Evolutionary conservation across 2,888 invertebrate genomes (phyloP).

Genomic region (Sinohyriopsis cumingii): DNA sequence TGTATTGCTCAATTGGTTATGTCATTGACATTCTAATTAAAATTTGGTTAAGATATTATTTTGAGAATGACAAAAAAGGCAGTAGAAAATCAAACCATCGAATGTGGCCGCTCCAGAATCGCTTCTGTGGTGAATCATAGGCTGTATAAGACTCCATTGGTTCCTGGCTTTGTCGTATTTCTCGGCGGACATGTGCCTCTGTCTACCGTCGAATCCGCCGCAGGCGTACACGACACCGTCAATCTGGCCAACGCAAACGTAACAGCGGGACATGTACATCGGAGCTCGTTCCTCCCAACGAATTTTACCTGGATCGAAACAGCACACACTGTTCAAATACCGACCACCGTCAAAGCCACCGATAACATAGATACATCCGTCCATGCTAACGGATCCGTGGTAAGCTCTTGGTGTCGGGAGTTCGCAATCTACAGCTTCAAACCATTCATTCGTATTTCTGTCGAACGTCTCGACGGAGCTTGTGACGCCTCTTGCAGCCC

Average conservation of each 20-base stretch:
- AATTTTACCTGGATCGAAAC: conserved; percentile 65
- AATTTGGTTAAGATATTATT: too few relatives aligned
- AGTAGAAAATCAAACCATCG: conserved; percentile 71
- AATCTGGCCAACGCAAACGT: conserved; percentile 78
- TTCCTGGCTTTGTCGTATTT: conserved; percentile 87
- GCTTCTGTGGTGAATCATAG: conserved; percentile 84
- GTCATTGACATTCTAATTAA: too few relatives aligned
- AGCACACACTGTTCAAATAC: conserved; percentile 71
- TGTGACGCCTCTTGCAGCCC: conserved; percentile 81
- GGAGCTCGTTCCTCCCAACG: conserved; percentile 72
- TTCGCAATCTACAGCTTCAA: conserved; percentile 75
- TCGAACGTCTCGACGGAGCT: conserved; percentile 73
- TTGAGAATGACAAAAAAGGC: too few relatives aligned
- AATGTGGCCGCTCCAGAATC: conserved; percentile 85
- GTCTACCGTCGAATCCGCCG: conserved; percentile 76
- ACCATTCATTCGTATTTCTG: conserved; percentile 80
- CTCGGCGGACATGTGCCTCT: conserved; percentile 89
- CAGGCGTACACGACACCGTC: conserved; percentile 70
- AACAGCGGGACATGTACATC: conserved; percentile 74
- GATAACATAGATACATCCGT: conserved; percentile 71
- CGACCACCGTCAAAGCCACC: conserved; percentile 74
- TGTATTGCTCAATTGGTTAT: too few relatives aligned
- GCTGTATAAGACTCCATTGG: conserved; percentile 85
- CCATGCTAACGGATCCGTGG: conserved; percentile 78
- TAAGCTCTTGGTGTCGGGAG: conserved; percentile 85